Percentiles rank a stretch among this genome's conserved stretches.
phyloP scores from a whole-genome alignment of 2,113 vertebrate species.

The Pardalotus punctatus region DNA sequence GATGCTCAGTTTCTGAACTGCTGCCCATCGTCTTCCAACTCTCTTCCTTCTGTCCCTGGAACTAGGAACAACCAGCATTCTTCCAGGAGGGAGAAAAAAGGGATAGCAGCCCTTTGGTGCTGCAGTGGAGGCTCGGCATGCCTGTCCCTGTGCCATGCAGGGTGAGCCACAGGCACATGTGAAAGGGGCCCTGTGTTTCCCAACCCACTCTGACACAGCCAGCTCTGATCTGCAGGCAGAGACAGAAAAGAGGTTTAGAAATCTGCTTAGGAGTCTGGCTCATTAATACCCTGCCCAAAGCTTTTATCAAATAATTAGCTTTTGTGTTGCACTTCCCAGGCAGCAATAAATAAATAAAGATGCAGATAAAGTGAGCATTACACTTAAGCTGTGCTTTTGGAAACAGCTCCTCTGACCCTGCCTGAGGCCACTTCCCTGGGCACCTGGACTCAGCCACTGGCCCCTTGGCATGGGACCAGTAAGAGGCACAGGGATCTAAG shows the following conservation, averaged over 20 bases:
- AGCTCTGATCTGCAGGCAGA: not conserved
- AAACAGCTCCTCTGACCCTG: not conserved
- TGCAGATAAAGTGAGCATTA: not conserved
- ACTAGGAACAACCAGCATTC: accelerated
- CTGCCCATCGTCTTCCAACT: not conserved
- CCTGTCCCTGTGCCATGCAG: accelerated
- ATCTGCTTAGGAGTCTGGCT: slow-evolving; percentile 6
- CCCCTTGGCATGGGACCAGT: not conserved
- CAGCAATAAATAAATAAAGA: slow-evolving; percentile 38
- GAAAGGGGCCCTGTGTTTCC: not conserved
- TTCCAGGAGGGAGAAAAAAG: not conserved
- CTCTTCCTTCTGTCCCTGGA: not conserved
- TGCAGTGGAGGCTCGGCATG: accelerated
- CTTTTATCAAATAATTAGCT: slow-evolving; percentile 37
- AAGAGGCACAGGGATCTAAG: not conserved
- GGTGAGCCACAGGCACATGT: accelerated
- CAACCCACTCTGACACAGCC: not conserved
- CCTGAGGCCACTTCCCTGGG: not conserved
- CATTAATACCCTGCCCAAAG: not conserved
- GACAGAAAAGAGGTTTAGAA: not conserved
- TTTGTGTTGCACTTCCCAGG: not conserved
- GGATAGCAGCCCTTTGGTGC: not conserved
- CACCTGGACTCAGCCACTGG: accelerated
- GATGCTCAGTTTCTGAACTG: not conserved
- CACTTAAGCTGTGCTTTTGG: not conserved